phyloP scores from a whole-genome alignment of 2,888 invertebrate genomes.

The Acleris laterana region DNA sequence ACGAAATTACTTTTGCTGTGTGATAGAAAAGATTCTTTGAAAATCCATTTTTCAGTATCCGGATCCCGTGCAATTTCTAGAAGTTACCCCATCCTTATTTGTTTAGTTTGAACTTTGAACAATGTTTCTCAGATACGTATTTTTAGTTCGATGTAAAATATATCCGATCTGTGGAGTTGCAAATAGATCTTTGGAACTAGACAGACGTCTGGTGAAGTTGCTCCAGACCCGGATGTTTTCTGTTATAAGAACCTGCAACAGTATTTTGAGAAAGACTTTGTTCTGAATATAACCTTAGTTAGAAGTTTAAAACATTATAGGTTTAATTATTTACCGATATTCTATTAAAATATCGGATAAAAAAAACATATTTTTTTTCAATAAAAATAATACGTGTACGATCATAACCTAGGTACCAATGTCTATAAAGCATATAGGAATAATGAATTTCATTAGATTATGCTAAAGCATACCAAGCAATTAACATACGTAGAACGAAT shows the following conservation, averaged over 20 bases:
- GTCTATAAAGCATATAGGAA: no score
- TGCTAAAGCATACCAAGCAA: no score
- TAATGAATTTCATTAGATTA: no score
- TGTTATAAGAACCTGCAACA: constrained; percentile 39
- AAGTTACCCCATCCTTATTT: constrained; percentile 38
- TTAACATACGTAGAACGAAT: no score
- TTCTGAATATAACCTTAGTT: background rate
- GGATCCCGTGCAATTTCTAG: constrained; percentile 3
- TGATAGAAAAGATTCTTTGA: background rate
- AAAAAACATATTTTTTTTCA: no score
- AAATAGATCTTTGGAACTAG: constrained; percentile 49
- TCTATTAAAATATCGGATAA: no score
- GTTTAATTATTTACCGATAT: no score
- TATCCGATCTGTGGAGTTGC: constrained; percentile 49
- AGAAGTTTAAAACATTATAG: no score
- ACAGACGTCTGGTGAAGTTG: constrained; percentile 50
- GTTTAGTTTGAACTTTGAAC: constrained; percentile 41
- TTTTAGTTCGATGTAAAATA: constrained; percentile 44
- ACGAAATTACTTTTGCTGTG: background rate
- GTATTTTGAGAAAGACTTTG: constrained; percentile 16
- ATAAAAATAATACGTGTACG: no score
- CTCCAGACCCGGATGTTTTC: constrained; percentile 46
- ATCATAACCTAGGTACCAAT: no score
- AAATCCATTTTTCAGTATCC: constrained; percentile 6
- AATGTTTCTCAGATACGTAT: constrained; percentile 42